Evolutionary conservation across 1,140 invertebrate species (phyloP), one percentile per base, ranked within the genome.

Genomic region (Drosophila lacteicornis): DNA sequence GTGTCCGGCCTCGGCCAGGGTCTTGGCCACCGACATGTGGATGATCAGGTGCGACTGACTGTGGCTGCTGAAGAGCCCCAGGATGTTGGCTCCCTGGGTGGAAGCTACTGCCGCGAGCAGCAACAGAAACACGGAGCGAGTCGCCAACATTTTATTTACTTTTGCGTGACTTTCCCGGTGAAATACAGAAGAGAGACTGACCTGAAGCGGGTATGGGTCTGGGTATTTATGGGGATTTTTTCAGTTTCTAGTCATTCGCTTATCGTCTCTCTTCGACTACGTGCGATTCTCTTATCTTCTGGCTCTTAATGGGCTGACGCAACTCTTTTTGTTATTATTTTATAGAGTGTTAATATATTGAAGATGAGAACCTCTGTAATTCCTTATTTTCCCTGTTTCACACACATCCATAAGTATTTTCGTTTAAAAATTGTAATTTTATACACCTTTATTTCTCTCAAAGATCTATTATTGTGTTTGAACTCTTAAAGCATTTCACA

Each of bases 1-100:
- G 50, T 92, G 91, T 4, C 91, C 91, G 0, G 55, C 45, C 33
- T 92, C 82, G 1, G 82, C 91, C 7, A 92, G 58, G 0, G 76
- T 36, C 57, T 80, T 78, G 15, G 74, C 69, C 70, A 91, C 65
- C 12, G 91, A 87, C 85, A 91, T 91, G 27, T 92, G 80, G 0
- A 92, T 12, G 9, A 92, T 91, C 25, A 92, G 60, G 63, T 92
- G 91, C 7, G 91, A 92, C 2, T 46, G 77, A 49, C 91, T 91
- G 59, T 80, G 78, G 25, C 91, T 92, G 7, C 76, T 90, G 46
- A 91, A 92, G 9, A 92, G 63, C 0, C 91, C 91, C 69, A 92
- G 45, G 45, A 92, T 92, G 19, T 92, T 92, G 6, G 91, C 79
- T 4, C 75, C 59, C n/a, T 66, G 51, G 2, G 68, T 42, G 4